Conservation (phyloP, 1,140 invertebrate genomes). For the Lepidurus apus region DNA sequence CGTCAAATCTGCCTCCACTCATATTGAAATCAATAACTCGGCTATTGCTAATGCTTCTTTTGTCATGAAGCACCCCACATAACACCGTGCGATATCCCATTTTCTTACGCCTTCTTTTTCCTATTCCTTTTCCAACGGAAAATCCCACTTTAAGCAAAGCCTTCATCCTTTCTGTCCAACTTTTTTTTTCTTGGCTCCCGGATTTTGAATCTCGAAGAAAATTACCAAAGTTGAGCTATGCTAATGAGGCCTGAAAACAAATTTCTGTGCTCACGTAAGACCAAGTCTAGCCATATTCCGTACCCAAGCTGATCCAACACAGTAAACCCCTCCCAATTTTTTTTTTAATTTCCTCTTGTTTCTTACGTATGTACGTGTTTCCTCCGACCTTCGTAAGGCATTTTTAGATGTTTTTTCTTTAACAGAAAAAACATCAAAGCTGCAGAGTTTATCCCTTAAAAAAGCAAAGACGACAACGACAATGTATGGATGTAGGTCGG, state of each 20-base stretch:
- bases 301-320: background rate
- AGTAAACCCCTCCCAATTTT: background rate
- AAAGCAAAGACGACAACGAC: background rate
- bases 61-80: background rate
- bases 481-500: background rate
- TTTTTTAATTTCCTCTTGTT: too few relatives aligned
- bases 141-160: background rate
- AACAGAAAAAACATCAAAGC: background rate
- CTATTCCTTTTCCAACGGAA: background rate
- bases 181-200: background rate
- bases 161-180: background rate
- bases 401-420: background rate
- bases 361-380: background rate
- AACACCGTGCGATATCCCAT: background rate
- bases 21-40: slow-evolving; percentile 20
- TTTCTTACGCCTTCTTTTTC: background rate
- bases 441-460: background rate
- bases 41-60: slow-evolving; percentile 11
- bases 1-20: slow-evolving; percentile 12
- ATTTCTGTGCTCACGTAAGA: background rate
- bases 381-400: background rate
- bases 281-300: background rate
- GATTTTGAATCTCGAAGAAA: background rate
- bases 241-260: slow-evolving; percentile 1
- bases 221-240: background rate